Base-by-base conservation (phyloP, 1,140 invertebrate species). In the Drosophila chauvacae region DNA sequence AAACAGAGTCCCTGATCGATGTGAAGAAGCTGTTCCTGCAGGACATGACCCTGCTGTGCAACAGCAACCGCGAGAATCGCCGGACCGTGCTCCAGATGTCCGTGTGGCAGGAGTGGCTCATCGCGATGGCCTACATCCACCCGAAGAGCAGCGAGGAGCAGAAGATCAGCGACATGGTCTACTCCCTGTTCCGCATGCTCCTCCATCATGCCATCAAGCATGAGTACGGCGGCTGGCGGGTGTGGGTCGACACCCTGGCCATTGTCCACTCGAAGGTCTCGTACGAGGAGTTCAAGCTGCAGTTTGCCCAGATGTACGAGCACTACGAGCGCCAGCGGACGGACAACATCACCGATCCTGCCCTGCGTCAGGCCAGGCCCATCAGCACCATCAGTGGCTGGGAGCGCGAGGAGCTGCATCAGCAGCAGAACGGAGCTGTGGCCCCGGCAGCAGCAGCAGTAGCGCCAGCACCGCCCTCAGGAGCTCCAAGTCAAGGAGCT, bases 91-190 rank as follows among this genome's bases (percentile, higher is more conserved):
- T 99, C 14, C 99, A 99, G 94, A 99, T 99, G 99, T 99, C 98
- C 7, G 99, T 99, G 2, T 99, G 99, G 99, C 99, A 99, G 94
- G 98, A 99, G 92, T 99, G 99, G 99, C 94, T 99, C 2, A 99
- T 99, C 81, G 98, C 98, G 7, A 96, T 99, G 96, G 97, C 98
- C 28, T 99, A 99, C 92, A 98, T 99, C 60, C 98, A 99, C 93
- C 98, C 98, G 0, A 97, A 98, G 92, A 98, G 97, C 85, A 95
- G 96, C 1, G 98, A 99, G 91, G 97, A 99, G 92, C 97, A 98
- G 88, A 98, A 99, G 93, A 97, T 99, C 51, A 98, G 97, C 1
- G 98, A 99, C 88, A 98, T 99, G 97, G 98, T 99, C 20, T 99
- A 99, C 93, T 97, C 98, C 1, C 93, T 99, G 59, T 99, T 99